Evolutionary conservation across 2,797 vertebrate genomes (phyloP).

Genomic region (Phylloscopus collybita): DNA sequence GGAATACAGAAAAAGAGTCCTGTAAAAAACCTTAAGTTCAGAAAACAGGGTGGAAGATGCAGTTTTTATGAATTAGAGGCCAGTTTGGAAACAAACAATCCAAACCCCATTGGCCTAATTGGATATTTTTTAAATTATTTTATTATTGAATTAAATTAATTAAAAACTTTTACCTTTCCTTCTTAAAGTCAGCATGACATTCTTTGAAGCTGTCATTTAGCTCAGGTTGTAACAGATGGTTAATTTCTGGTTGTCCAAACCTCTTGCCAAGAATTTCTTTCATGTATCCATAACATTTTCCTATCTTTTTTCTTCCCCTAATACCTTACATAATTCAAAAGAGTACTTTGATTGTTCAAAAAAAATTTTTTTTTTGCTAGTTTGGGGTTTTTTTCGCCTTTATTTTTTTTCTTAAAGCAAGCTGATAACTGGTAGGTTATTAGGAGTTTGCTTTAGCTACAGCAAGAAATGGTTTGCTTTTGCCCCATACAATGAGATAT

Average conservation of each 20-base stretch:
- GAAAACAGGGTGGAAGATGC: not conserved
- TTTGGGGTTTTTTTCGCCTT: rapidly evolving
- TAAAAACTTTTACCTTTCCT: not conserved
- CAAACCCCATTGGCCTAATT: not conserved
- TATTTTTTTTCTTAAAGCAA: not conserved
- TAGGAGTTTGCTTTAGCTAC: not conserved
- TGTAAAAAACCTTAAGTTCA: not conserved
- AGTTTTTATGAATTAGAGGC: not conserved
- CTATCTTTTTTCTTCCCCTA: not conserved
- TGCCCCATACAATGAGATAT: not conserved
- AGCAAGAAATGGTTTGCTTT: not conserved
- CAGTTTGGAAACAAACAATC: not conserved
- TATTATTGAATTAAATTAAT: not conserved
- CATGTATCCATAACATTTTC: not conserved
- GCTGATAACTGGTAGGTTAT: not conserved
- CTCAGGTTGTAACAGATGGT: slow-evolving; percentile 3
- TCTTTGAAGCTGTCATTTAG: not conserved
- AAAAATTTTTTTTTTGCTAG: not conserved
- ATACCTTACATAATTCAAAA: not conserved
- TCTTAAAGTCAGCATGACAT: not conserved
- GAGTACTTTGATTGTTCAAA: not conserved
- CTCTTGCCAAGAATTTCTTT: slow-evolving; percentile 50
- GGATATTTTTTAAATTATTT: not conserved
- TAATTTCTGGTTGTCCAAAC: slow-evolving; percentile 49
- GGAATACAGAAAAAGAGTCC: not conserved